Evolutionary conservation across 2,797 vertebrate genomes (phyloP), one percentile per base, ranked within the genome.

Genomic region (Gymnothorax javanicus): DNA sequence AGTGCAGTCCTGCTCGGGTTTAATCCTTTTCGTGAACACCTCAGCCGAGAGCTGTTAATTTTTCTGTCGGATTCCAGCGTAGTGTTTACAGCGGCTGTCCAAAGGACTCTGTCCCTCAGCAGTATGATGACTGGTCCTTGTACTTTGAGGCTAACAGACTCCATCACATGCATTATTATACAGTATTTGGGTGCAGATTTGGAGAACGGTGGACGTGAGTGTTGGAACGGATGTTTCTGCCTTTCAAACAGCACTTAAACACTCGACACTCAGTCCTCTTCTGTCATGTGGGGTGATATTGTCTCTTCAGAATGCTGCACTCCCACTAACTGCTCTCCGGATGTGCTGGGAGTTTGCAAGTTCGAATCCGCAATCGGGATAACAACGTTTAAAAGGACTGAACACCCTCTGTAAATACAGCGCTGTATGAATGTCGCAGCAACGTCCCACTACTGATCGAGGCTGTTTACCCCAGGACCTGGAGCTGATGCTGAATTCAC

Each of bases 141-240:
- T 62, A 85, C 86, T 75, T 69, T 83, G 77, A 88, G 84, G 84
- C 86, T 89, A 83, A 86, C 86, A 85, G 81, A 83, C 87, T 64
- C 82, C 87, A 82, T 87, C 84, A 85, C 87, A 89, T 89, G 77
- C 25, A 69, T 69, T 11, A 33, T 73, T 90, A 91, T 90, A 90
- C 88, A 88, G 92, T 90, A 90, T 90, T 88, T 90, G 90, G 90
- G 87, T 85, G 86, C 90, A 88, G 88, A 89, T 87, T 84, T 92
- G 90, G 88, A 82, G 84, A 87, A 90, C 89, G 71, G 87, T 89
- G 86, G 77, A 64, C 84, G 86, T 91, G 94, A 92, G 92, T 88
- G 89, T 17, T 60, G 9, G 17, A 9, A 60, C 59, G 17, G 59
- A 60, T 9, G 17, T 9, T 17, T 60, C 17, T 60, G 9, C 59